phyloP scores from a whole-genome alignment of 1,140 invertebrate genomes.

The Pygmarrhopalites habei region DNA sequence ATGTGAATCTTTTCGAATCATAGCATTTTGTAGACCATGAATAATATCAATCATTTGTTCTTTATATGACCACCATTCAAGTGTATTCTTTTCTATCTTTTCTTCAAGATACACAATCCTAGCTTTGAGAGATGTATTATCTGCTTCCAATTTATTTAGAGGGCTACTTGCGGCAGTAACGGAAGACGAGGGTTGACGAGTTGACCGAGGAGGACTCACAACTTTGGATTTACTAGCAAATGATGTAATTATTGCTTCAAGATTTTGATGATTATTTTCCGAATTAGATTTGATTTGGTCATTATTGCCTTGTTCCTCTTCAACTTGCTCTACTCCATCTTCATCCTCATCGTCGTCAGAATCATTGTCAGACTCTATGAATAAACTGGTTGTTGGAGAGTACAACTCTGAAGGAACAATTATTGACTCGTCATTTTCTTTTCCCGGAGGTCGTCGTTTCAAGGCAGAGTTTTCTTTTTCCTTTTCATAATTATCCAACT shows the following conservation, averaged over 20 bases:
- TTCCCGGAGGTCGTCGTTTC: not conserved
- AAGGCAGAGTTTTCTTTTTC: not conserved
- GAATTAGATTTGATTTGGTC: no score
- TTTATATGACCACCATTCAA: slow-evolving; percentile 8
- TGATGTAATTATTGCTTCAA: not conserved
- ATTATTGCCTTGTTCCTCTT: not conserved
- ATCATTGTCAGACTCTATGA: no score
- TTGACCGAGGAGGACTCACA: not conserved
- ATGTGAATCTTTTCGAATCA: not conserved
- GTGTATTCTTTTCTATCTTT: slow-evolving; percentile 6
- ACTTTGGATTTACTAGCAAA: not conserved
- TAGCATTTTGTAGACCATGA: not conserved
- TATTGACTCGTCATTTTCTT: not conserved
- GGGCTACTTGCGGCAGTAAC: not conserved
- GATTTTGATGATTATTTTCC: no score
- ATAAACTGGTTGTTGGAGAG: not conserved
- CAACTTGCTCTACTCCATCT: not conserved
- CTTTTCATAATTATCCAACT: not conserved
- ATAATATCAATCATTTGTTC: slow-evolving; percentile 4
- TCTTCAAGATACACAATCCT: slow-evolving; percentile 3
- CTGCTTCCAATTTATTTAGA: not conserved
- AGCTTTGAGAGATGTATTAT: slow-evolving; percentile 8
- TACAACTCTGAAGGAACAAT: no score
- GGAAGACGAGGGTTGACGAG: not conserved
- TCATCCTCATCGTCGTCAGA: not conserved